Evolutionary conservation across 2,888 invertebrate genomes (phyloP).

Genomic region (Charanyca ferruginea): DNA sequence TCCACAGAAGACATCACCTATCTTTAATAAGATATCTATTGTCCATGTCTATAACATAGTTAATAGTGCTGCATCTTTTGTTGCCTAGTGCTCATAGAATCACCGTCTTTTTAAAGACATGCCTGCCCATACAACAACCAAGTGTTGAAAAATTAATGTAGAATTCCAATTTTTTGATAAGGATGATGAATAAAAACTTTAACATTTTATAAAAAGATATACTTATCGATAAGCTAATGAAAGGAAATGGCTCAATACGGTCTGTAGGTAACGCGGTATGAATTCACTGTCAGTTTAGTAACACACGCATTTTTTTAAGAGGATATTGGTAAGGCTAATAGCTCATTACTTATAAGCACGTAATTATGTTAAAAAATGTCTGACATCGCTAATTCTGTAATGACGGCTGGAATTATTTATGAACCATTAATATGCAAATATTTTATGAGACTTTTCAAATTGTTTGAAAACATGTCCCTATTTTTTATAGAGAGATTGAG

Average conservation of each 20-base stretch:
- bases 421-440: constrained; percentile 3
- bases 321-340: constrained; percentile 48
- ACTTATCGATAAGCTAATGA: constrained; percentile 11
- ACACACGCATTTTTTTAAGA: constrained; percentile 16
- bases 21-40: too few relatives aligned
- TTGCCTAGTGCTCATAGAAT: background rate
- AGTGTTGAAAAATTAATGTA: too few relatives aligned
- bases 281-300: constrained; percentile 35
- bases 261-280: constrained; percentile 8
- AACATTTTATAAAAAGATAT: constrained; percentile 19
- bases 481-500: too few relatives aligned
- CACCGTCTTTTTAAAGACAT: background rate
- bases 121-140: background rate
- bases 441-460: constrained; percentile 14
- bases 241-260: constrained; percentile 49
- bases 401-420: constrained; percentile 29
- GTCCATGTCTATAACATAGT: background rate
- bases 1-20: background rate
- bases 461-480: constrained; percentile 17
- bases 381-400: constrained; percentile 41
- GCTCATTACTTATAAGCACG: constrained; percentile 35
- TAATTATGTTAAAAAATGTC: constrained; percentile 47
- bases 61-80: background rate
- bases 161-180: background rate
- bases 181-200: constrained; percentile 3